phyloP scores from a whole-genome alignment of 2,113 vertebrate species.

The Nettapus auritus region DNA sequence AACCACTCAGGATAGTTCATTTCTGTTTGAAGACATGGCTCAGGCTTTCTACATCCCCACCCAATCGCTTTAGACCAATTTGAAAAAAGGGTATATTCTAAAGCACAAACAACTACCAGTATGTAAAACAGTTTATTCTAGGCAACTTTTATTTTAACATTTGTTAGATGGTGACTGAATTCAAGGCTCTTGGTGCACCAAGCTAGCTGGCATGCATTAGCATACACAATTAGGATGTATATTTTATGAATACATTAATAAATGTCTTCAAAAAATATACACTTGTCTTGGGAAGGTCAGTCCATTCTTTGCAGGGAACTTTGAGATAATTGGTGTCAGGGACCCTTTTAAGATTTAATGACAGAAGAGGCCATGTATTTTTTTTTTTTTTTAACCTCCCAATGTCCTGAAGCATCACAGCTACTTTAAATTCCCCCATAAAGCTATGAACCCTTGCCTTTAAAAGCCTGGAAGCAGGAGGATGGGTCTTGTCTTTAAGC shows the following conservation, averaged over 20 bases:
- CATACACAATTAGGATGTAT: neutral
- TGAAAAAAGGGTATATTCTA: neutral
- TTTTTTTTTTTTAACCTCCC: neutral
- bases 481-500: neutral
- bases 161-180: neutral
- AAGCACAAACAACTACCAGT: neutral
- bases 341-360: neutral
- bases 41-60: neutral
- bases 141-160: neutral
- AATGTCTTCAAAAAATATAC: neutral
- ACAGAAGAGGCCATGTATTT: neutral
- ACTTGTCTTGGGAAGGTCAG: neutral
- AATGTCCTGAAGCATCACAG: neutral
- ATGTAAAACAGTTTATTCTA: neutral
- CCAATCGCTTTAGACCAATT: accelerated
- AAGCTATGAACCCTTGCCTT: neutral
- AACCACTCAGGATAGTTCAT: neutral
- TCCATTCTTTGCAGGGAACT: neutral
- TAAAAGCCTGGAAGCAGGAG: neutral
- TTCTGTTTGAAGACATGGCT: neutral
- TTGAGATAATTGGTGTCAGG: neutral
- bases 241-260: neutral
- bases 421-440: neutral
- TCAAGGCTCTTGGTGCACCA: neutral
- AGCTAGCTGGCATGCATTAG: neutral